Conservation (phyloP, 2,797 vertebrate species). For the Cuculus canorus region DNA sequence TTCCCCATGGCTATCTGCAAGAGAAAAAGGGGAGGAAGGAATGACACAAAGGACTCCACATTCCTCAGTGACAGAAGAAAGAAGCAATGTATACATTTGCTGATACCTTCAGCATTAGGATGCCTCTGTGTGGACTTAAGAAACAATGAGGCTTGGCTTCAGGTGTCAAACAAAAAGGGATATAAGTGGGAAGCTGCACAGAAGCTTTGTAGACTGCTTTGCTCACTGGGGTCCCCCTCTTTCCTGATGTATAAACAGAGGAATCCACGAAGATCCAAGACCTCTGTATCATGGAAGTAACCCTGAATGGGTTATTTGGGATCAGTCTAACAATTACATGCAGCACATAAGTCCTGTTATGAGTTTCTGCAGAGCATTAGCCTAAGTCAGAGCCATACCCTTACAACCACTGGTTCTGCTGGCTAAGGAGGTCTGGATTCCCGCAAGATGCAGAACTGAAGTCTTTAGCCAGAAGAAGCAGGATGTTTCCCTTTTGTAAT, state of each 20-base stretch:
- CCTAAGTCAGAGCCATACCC: neutral
- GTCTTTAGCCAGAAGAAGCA: neutral
- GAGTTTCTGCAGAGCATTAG: neutral
- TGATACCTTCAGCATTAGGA: constrained; percentile 69
- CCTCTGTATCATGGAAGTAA: neutral
- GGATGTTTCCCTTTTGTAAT: neutral
- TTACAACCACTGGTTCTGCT: neutral
- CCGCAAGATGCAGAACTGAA: neutral
- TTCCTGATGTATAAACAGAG: constrained; percentile 4
- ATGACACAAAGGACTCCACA: constrained; percentile 60
- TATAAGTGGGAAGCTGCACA: neutral
- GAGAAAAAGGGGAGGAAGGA: constrained; percentile 57
- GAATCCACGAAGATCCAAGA: neutral
- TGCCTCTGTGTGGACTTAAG: constrained; percentile 60
- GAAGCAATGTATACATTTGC: constrained; percentile 61
- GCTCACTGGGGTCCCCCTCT: neutral
- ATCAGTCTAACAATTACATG: neutral
- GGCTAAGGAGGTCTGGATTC: neutral
- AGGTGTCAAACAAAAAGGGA: constrained; percentile 55
- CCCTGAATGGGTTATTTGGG: neutral
- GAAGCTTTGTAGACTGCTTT: constrained; percentile 9
- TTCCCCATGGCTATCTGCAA: constrained; percentile 63
- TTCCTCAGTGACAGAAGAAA: constrained; percentile 69
- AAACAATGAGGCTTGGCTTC: constrained; percentile 51
- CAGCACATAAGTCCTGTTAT: neutral